Base-by-base conservation (phyloP, 2,113 vertebrate genomes). In the Octodon degus region DNA sequence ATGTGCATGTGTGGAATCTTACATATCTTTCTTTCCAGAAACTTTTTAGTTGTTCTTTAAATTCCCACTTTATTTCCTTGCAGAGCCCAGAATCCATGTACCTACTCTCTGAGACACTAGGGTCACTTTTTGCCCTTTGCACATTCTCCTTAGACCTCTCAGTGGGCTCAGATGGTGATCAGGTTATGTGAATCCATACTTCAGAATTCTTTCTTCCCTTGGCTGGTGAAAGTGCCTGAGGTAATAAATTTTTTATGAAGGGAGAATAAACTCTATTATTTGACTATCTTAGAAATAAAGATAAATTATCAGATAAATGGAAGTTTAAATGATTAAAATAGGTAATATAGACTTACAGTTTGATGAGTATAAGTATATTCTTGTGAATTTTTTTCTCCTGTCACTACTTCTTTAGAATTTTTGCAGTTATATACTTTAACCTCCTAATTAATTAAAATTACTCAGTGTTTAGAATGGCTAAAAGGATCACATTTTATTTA, bases 351-450 rank as follows among this genome's bases (percentile, higher is more conserved):
- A 81, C 68, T 96, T 97, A 95, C 96, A 82, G 81, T 94, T 95
- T 83, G 74, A 70, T 86, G 93, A 92, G 60, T 91, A 80, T 86
- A 67, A 96, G 95, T 97, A 94, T 96, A 94, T 96, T 93, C 72
- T 74, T 97, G n/a, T 95, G 97, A 97, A 94, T 97, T 97, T 92
- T 97, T 97, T 97, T 98, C 24, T 89, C 37, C 87, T 97, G 17
- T 85, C 97, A 87, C 84, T 24, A 34, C 80, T 97, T 79, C 65
- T 97, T 72, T 96, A 97, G 94, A 70, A 82, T 96, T 90, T 93
- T 96, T 4, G 84, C 10, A 90, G 96, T 97, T 90, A 79, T 40
- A 81, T 60, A 47, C 74, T 97, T 97, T 84, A 87, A 55, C 67
- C 76, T 37, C 9, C 63, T 63, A 97, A 87, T 91, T 96, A 86